Evolutionary conservation across 2,113 vertebrate genomes (phyloP).

Genomic region (Pollimyrus isidori): DNA sequence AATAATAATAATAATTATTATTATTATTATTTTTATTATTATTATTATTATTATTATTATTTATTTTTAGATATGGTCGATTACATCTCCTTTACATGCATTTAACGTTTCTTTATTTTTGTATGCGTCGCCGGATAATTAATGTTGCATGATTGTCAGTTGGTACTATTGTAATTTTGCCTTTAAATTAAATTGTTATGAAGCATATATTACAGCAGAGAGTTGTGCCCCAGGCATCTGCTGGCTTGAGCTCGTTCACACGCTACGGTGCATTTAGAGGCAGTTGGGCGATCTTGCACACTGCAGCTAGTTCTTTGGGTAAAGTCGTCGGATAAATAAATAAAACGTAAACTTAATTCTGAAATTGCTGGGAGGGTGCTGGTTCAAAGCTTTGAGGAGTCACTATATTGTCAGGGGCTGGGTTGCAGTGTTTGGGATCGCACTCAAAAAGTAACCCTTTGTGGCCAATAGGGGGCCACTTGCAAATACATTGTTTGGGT

Average conservation of each 20-base stretch:
- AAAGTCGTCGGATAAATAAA: neutral
- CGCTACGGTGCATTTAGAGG: neutral
- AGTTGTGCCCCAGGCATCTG: neutral
- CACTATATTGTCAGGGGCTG: neutral
- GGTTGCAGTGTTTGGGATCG: neutral
- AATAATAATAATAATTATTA: neutral
- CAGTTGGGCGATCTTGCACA: neutral
- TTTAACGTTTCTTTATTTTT: neutral
- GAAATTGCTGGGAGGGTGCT: neutral
- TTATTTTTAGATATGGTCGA: neutral
- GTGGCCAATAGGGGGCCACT: neutral
- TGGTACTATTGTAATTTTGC: neutral
- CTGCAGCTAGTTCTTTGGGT: neutral
- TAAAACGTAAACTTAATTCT: neutral
- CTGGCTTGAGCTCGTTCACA: neutral
- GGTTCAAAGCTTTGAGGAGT: neutral
- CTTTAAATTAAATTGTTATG: neutral
- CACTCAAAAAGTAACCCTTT: neutral
- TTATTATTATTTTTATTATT: no score
- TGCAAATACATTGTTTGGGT: neutral
- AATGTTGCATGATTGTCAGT: neutral
- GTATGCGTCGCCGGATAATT: neutral
- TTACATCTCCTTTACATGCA: neutral
- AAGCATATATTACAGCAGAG: neutral
- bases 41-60: no score